A percentile compares a stretch with the other conserved stretches of the same genome.
These are phyloP conservation scores for Hetaerina americana DNA, from an alignment of 1,140 invertebrate genomes.

Conservation along the genomic window DNA sequence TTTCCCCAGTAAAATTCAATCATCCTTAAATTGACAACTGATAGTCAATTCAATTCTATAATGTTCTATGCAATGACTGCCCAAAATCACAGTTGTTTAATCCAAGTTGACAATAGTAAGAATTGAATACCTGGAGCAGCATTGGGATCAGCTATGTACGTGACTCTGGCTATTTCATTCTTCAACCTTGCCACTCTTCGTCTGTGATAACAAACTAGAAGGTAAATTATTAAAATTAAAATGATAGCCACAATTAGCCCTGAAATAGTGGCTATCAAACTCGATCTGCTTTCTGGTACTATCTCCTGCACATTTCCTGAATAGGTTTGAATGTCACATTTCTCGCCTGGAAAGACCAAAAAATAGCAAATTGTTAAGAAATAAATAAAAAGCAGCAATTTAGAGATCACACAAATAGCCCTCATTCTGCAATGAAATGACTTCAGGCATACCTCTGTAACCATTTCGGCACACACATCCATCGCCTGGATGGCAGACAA, in stretches of 20 bases:
- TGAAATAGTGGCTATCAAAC: slow-evolving; percentile 41
- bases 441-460: slow-evolving; percentile 42
- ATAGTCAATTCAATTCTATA: too few species aligned
- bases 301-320: slow-evolving; percentile 27
- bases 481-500: slow-evolving; percentile 61
- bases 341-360: slow-evolving; percentile 30
- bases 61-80: too few species aligned
- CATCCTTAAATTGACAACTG: background rate
- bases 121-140: slow-evolving; percentile 40
- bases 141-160: slow-evolving; percentile 71
- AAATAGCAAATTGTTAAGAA: too few species aligned
- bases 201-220: slow-evolving; percentile 61
- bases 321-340: slow-evolving; percentile 34
- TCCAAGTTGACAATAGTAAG: background rate
- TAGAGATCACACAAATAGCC: too few species aligned
- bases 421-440: slow-evolving; percentile 14
- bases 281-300: slow-evolving; percentile 19
- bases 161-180: slow-evolving; percentile 72
- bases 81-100: background rate
- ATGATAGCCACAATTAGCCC: slow-evolving; percentile 53
- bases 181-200: slow-evolving; percentile 64
- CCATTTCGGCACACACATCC: slow-evolving; percentile 73
- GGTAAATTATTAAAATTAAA: slow-evolving; percentile 44
- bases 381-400: too few species aligned
- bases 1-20: background rate